phyloP scores from a whole-genome alignment of 2,113 vertebrate species.

The Girardinichthys multiradiatus region DNA sequence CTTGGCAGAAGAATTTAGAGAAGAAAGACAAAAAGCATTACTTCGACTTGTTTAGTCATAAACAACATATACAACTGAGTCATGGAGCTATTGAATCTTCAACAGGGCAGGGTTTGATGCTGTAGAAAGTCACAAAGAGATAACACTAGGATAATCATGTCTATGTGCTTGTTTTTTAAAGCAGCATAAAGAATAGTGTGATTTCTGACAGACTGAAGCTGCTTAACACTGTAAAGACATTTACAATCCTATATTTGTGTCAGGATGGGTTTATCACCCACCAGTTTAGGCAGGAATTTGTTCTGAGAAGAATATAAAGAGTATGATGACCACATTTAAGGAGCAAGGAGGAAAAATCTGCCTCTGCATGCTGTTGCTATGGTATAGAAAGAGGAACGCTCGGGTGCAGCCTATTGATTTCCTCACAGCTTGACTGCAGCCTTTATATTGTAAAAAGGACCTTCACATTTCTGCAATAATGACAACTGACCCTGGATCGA shows the following conservation, averaged over 20 bases:
- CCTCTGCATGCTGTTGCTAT: constrained; percentile 25
- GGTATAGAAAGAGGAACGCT: constrained; percentile 22
- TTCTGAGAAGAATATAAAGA: not conserved
- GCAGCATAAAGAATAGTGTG: constrained; percentile 47
- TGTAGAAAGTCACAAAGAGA: constrained; percentile 27
- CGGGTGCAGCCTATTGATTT: constrained; percentile 54
- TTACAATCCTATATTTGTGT: constrained; percentile 29
- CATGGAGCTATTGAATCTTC: constrained; percentile 4
- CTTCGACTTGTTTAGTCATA: constrained; percentile 1
- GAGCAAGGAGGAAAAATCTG: not conserved
- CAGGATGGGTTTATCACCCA: constrained; percentile 53
- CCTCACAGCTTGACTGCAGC: constrained; percentile 36
- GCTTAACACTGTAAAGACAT: constrained; percentile 32
- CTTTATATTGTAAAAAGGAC: constrained; percentile 41
- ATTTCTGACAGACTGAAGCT: constrained; percentile 33
- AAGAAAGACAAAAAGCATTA: constrained; percentile 1
- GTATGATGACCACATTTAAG: not conserved
- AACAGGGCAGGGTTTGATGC: constrained; percentile 16
- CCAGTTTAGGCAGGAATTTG: not conserved
- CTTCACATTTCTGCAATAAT: constrained; percentile 33
- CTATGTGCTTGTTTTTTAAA: constrained; percentile 40
- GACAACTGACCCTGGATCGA: constrained; percentile 31
- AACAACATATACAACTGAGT: constrained; percentile 41
- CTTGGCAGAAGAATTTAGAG: not conserved
- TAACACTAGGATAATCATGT: constrained; percentile 12